These are phyloP conservation scores for Muschampia plurimacula DNA, from an alignment of 2,888 invertebrate genomes.

Conservation along the genomic window DNA sequence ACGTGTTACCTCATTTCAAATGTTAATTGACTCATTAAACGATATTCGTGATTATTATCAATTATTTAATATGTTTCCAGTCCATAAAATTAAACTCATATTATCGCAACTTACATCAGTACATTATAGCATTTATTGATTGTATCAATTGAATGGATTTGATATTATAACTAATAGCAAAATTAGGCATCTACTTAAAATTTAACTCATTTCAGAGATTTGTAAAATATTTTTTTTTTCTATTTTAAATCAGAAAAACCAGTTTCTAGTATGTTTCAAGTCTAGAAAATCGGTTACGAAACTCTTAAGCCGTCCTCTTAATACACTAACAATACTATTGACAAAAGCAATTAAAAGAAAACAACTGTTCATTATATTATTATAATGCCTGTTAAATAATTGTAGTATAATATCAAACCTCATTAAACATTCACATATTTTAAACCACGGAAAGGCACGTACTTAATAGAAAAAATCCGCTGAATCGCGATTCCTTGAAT, in stretches of 20 bases:
- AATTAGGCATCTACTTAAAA: not conserved
- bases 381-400: too few relatives aligned
- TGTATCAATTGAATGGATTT: not conserved
- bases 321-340: too few relatives aligned
- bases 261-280: too few relatives aligned
- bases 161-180: not conserved
- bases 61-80: slow-evolving; percentile 4
- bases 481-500: slow-evolving; percentile 1
- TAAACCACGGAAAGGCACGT: not conserved
- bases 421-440: not conserved
- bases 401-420: too few relatives aligned
- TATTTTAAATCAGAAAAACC: too few relatives aligned
- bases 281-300: too few relatives aligned
- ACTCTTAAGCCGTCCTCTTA: too few relatives aligned
- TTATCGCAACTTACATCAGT: not conserved
- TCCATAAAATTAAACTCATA: slow-evolving; percentile 6
- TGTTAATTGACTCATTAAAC: slow-evolving; percentile 10
- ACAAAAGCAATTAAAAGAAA: too few relatives aligned
- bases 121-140: slow-evolving; percentile 3
- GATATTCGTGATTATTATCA: slow-evolving; percentile 18
- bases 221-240: too few relatives aligned
- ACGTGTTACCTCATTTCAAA: not conserved
- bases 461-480: not conserved
- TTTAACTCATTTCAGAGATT: not conserved
- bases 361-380: too few relatives aligned